Evolutionary conservation across 2,797 vertebrate species (phyloP).

Genomic region (Oreonectes daqikongensis): DNA sequence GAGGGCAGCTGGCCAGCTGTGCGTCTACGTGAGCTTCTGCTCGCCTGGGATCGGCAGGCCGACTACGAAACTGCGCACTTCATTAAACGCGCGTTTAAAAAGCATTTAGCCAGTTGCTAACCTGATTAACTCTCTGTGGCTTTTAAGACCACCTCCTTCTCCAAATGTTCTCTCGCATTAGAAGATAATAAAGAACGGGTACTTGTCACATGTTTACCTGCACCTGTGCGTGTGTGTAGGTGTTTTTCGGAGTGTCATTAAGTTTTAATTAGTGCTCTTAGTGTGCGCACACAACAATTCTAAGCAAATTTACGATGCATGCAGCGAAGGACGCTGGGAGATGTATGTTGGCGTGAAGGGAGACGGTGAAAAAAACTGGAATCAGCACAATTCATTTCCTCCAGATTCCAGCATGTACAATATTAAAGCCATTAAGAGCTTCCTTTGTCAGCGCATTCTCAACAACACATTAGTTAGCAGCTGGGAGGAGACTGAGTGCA

Average conservation of each 20-base stretch:
- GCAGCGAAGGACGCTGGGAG: slow-evolving; percentile 31
- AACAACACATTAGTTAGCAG: slow-evolving; percentile 73
- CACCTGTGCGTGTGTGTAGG: slow-evolving; percentile 23
- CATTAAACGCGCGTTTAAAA: slow-evolving; percentile 76
- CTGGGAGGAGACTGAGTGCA: slow-evolving; percentile 12
- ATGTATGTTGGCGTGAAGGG: slow-evolving; percentile 46
- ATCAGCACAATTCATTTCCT: slow-evolving; percentile 74
- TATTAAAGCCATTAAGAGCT: slow-evolving; percentile 75
- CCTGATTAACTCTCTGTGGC: slow-evolving; percentile 73
- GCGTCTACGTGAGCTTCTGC: background rate
- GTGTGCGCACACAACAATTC: slow-evolving; percentile 55
- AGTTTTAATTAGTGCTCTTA: slow-evolving; percentile 70
- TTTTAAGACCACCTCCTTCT: slow-evolving; percentile 57
- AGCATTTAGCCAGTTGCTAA: slow-evolving; percentile 75
- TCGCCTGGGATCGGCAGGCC: slow-evolving; percentile 9
- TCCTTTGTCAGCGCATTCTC: slow-evolving; percentile 75
- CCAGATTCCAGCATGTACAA: slow-evolving; percentile 71
- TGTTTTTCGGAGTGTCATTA: slow-evolving; percentile 63
- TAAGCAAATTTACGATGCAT: slow-evolving; percentile 69
- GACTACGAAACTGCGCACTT: slow-evolving; percentile 68
- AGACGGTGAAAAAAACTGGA: slow-evolving; percentile 60
- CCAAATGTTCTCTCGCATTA: slow-evolving; percentile 43
- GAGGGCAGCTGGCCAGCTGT: slow-evolving; percentile 1
- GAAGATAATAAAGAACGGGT: slow-evolving; percentile 57
- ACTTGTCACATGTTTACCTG: slow-evolving; percentile 36